These are phyloP conservation scores for Subacronicta megacephala DNA, from an alignment of 2,888 invertebrate genomes.

Conservation along the genomic window DNA sequence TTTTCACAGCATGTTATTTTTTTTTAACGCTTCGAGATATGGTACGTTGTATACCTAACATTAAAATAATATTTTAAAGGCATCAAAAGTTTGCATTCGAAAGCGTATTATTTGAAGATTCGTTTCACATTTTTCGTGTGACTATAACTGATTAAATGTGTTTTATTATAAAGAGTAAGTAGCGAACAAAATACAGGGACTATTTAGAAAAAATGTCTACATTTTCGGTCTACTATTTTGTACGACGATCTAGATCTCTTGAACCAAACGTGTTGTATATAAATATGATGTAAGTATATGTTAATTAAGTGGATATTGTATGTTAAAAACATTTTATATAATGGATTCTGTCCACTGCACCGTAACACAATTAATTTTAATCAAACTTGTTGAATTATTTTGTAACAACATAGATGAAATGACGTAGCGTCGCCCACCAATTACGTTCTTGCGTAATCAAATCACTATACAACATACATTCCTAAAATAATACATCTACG, in stretches of 20 bases:
- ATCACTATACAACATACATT: too few species aligned
- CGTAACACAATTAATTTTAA: too few species aligned
- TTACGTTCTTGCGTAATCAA: too few species aligned
- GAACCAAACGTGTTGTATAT: conserved; percentile 62
- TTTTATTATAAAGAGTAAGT: conserved; percentile 55
- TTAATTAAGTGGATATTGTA: conserved; percentile 40
- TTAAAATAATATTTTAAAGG: too few species aligned
- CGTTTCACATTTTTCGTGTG: conserved; percentile 13
- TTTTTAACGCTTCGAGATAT: too few species aligned
- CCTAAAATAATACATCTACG: too few species aligned
- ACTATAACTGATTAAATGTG: conserved; percentile 34
- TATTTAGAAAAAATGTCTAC: conserved; percentile 72
- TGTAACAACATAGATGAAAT: too few species aligned
- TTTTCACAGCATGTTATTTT: too few species aligned
- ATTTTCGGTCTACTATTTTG: conserved; percentile 72
- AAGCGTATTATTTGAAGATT: conserved; percentile 11
- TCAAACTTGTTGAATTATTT: too few species aligned
- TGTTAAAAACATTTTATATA: conserved; percentile 49
- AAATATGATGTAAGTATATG: conserved; percentile 36
- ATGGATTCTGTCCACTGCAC: neutral
- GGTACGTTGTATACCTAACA: too few species aligned
- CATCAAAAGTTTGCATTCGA: neutral
- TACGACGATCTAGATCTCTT: conserved; percentile 69
- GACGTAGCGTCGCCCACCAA: too few species aligned
- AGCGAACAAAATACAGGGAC: conserved; percentile 80